phyloP scores from a whole-genome alignment of 2,797 vertebrate genomes.

The Acanthurus leucopareius region DNA sequence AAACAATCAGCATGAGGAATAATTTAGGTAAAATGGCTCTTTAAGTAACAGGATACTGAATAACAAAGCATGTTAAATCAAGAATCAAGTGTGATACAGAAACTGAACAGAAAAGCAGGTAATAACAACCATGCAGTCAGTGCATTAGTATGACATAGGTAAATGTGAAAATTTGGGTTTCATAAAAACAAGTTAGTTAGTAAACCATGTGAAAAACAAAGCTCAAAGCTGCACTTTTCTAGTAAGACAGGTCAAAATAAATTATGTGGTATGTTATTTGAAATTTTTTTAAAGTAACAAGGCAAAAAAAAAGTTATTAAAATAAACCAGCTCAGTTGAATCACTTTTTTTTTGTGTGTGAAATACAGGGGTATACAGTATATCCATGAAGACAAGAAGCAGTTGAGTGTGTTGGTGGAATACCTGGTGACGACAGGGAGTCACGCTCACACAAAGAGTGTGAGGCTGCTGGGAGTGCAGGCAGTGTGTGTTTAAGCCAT shows the following conservation, averaged over 20 bases:
- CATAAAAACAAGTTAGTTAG: not conserved
- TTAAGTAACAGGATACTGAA: not conserved
- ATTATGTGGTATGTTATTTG: not conserved
- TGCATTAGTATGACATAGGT: not conserved
- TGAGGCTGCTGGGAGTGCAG: slow-evolving; percentile 54
- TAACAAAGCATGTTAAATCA: slow-evolving; percentile 1
- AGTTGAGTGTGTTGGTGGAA: slow-evolving; percentile 58
- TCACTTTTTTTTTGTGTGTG: not conserved
- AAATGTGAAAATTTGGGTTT: not conserved
- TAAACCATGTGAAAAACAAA: not conserved
- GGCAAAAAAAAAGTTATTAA: not conserved
- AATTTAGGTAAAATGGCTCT: not conserved
- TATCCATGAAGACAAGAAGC: slow-evolving; percentile 1
- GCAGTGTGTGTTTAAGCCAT: slow-evolving; percentile 62
- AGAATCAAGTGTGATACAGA: not conserved
- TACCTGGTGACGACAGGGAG: slow-evolving; percentile 64
- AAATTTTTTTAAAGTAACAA: not conserved
- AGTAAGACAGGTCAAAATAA: not conserved
- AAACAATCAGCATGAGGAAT: not conserved
- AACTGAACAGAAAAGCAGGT: not conserved
- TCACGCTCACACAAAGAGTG: slow-evolving; percentile 46
- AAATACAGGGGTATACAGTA: slow-evolving; percentile 6
- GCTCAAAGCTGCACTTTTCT: not conserved
- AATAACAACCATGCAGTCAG: not conserved
- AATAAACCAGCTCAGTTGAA: not conserved